phyloP scores from a whole-genome alignment of 2,888 invertebrate species.

The Malacosoma neustria region DNA sequence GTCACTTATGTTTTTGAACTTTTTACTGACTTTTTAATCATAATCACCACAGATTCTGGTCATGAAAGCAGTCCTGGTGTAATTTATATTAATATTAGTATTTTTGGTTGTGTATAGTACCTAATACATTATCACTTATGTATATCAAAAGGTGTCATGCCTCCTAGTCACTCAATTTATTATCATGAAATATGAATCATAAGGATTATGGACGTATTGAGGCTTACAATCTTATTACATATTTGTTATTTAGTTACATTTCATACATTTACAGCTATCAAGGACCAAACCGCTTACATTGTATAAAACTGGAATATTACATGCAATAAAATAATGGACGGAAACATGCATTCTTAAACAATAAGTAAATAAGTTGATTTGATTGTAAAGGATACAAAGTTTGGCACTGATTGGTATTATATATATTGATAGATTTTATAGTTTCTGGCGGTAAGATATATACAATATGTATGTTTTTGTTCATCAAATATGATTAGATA shows the following conservation, averaged over 20 bases:
- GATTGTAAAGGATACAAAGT: constrained; percentile 17
- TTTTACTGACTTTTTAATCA: background rate
- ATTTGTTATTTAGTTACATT: too few species aligned
- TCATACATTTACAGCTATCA: background rate
- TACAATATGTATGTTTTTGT: too few species aligned
- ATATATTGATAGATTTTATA: background rate
- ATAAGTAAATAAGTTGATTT: background rate
- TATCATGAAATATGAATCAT: background rate
- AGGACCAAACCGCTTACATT: background rate
- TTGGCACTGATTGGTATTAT: constrained; percentile 26
- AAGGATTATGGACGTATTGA: too few species aligned
- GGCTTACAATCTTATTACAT: too few species aligned
- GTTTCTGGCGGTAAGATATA: too few species aligned
- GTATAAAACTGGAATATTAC: background rate
- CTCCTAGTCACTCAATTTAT: background rate
- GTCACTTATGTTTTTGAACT: background rate
- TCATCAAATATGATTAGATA: too few species aligned
- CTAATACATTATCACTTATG: too few species aligned
- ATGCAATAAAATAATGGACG: background rate
- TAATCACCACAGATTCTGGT: background rate
- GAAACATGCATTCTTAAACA: constrained; percentile 1
- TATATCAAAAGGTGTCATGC: background rate
- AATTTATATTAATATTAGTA: too few species aligned
- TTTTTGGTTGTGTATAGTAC: too few species aligned
- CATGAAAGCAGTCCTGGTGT: too few species aligned